These are phyloP conservation scores for Latrodectus geometricus DNA, from an alignment of 1,140 invertebrate genomes.

Conservation along the genomic window DNA sequence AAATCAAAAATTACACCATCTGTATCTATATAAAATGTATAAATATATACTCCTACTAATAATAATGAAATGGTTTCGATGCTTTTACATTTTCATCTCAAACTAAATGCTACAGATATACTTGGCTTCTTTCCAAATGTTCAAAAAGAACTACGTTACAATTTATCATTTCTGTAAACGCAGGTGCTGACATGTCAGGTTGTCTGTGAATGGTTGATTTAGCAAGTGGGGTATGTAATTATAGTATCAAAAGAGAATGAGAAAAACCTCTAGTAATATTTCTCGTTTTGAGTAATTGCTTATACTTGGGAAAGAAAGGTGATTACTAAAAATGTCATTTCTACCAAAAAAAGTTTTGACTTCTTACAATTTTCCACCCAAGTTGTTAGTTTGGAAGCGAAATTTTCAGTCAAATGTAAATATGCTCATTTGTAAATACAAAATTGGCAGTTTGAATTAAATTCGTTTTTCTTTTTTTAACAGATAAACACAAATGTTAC, in stretches of 20 bases:
- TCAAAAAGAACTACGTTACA: conserved; percentile 5
- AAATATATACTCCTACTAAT: background rate
- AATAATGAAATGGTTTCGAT: background rate
- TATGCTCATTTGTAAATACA: too few relatives aligned
- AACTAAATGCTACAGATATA: conserved; percentile 28
- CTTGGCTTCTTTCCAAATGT: conserved; percentile 33
- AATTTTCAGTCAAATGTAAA: too few relatives aligned
- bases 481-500: too few relatives aligned
- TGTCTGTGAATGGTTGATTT: conserved; percentile 51
- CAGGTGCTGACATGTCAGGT: conserved; percentile 52
- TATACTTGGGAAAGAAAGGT: background rate
- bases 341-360: too few relatives aligned
- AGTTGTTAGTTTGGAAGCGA: too few relatives aligned
- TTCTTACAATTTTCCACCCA: too few relatives aligned
- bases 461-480: too few relatives aligned
- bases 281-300: conserved; percentile 46
- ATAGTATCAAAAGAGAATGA: conserved; percentile 23
- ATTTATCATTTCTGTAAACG: conserved; percentile 54
- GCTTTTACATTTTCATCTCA: conserved; percentile 19
- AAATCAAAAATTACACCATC: too few relatives aligned
- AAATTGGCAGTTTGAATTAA: too few relatives aligned
- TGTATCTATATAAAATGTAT: background rate
- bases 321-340: background rate
- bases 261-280: conserved; percentile 1
- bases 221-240: conserved; percentile 39